phyloP scores from a whole-genome alignment of 1,140 invertebrate genomes.

The Zaprionus capensis region DNA sequence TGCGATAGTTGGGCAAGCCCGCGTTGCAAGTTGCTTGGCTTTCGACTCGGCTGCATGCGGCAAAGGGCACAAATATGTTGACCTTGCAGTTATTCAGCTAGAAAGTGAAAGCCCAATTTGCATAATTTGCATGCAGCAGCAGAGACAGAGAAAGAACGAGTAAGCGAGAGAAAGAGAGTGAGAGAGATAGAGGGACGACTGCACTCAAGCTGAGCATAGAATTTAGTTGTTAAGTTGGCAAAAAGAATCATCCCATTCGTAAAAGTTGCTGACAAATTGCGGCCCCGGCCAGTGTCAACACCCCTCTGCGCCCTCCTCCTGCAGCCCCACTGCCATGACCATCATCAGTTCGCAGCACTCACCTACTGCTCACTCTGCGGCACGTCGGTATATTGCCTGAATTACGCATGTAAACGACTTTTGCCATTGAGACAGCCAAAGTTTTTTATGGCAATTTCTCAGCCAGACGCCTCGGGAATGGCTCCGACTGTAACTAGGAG shows the following conservation, averaged over 20 bases:
- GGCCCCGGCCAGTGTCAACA: conserved; percentile 56
- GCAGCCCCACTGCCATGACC: neutral
- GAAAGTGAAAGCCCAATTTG: conserved; percentile 76
- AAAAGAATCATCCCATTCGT: conserved; percentile 13
- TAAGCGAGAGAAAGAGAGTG: neutral
- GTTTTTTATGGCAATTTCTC: conserved; percentile 74
- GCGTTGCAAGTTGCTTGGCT: conserved; percentile 5
- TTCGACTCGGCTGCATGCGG: conserved; percentile 19
- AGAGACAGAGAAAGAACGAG: conserved; percentile 6
- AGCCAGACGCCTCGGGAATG: conserved; percentile 61
- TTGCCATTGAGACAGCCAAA: conserved; percentile 77
- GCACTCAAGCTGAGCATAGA: conserved; percentile 52
- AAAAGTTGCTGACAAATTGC: conserved; percentile 74
- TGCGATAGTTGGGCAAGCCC: neutral
- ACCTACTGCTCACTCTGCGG: conserved; percentile 47
- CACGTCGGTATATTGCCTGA: conserved; percentile 53
- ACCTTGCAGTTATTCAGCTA: conserved; percentile 69
- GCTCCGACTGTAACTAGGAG: neutral
- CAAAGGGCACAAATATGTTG: conserved; percentile 63
- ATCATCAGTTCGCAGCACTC: conserved; percentile 18
- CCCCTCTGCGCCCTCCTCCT: neutral
- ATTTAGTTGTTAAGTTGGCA: conserved; percentile 61
- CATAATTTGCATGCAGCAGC: conserved; percentile 68
- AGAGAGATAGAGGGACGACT: conserved; percentile 8
- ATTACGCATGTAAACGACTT: conserved; percentile 69